Conservation (phyloP, 2,888 invertebrate species). For the Nemapogon koenigi region DNA sequence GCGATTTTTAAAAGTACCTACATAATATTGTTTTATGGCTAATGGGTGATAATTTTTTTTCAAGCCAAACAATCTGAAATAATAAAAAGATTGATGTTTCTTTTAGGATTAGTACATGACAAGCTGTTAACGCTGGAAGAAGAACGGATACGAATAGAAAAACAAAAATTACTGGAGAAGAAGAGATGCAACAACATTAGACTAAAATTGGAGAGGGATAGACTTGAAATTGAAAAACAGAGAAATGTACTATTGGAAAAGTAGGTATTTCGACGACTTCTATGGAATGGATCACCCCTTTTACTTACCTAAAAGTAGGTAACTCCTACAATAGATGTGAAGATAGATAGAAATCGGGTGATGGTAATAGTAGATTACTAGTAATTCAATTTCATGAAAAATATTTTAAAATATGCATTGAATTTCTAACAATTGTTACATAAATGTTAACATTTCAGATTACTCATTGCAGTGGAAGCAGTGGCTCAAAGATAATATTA, state of each 20-base stretch:
- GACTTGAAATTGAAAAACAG: constrained; percentile 36
- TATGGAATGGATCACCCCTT: too few species aligned
- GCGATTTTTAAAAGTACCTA: too few species aligned
- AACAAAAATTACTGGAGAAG: constrained; percentile 38
- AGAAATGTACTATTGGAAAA: constrained; percentile 36
- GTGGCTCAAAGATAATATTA: constrained; percentile 24
- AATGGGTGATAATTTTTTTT: not conserved
- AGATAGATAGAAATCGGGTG: too few species aligned
- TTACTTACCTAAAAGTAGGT: too few species aligned
- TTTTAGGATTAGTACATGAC: constrained; percentile 32
- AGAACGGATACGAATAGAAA: constrained; percentile 37
- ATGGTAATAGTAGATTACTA: too few species aligned
- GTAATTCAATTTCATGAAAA: too few species aligned
- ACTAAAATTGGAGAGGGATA: constrained; percentile 37
- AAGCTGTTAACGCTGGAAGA: constrained; percentile 36
- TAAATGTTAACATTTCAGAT: constrained; percentile 21
- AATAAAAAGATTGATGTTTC: not conserved
- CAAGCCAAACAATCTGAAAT: not conserved
- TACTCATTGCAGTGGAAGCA: constrained; percentile 33
- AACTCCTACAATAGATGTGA: too few species aligned
- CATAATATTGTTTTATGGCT: too few species aligned
- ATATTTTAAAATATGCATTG: not conserved
- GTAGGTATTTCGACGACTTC: constrained; percentile 21
- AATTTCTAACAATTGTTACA: too few species aligned
- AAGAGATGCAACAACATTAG: constrained; percentile 39